Evolutionary conservation across 2,113 vertebrate genomes (phyloP), one percentile per base, ranked within the genome.

Genomic region (Spea bombifrons): DNA sequence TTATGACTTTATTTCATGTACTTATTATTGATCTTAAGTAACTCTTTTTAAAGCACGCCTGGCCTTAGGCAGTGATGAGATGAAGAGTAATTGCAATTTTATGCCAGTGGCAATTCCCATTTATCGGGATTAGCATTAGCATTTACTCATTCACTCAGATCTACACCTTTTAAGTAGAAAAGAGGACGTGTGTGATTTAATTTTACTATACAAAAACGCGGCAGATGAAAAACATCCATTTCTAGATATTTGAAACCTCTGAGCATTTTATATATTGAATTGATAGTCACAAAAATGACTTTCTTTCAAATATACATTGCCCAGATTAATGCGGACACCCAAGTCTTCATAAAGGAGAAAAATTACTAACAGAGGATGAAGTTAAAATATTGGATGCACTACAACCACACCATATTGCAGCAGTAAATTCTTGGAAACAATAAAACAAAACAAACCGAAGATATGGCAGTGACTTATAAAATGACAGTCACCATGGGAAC

Each of bases 401-500:
- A 87, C 89, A 90, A 87, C 90, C 75, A 75, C 83, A 88, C 90
- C 90, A 87, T 85, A 91, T 86, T 88, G 85, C 86, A 57, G 83
- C 85, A 87, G 87, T 92, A 91, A 90, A 90, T 89, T 87, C 84
- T 86, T 79, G 67, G 85, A 86, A 87, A 83, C 90, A 30, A 30
- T 30, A 30, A 30, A 30, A 92, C 90, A 92, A 92, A 90, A 87
- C 90, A 90, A 89, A 92, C 89, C 84, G 90, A 90, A 92, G 89
- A 86, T 89, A 90, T 91, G 90, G 89, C 90, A 90, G 86, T 89
- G 88, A 90, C 89, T 88, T 90, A 88, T 84, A 87, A 89, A 89
- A 89, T 84, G 89, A 87, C 85, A 87, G 82, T 86, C 87, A 87
- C 89, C 88, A 90, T 70, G 69, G 84, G 84, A 87, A 83, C 88